Conservation (phyloP, 2,797 vertebrate genomes). For the Poeciliopsis presidionis region DNA sequence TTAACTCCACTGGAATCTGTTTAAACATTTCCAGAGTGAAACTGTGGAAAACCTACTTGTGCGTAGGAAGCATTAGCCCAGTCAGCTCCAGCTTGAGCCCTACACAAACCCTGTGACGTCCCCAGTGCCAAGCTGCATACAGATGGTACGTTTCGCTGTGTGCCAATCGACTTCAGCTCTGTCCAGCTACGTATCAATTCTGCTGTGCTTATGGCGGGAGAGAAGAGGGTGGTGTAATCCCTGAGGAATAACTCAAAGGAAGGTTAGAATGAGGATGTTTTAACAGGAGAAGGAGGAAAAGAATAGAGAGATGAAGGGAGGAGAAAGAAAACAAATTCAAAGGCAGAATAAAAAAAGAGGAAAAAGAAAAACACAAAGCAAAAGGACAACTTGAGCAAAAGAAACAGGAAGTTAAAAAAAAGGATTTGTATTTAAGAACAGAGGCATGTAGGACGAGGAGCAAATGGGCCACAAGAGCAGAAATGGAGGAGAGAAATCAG, state of each 20-base stretch:
- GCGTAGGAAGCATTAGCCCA: conserved; percentile 36
- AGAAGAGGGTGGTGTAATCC: background rate
- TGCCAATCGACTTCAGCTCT: conserved; percentile 30
- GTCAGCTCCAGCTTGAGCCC: conserved; percentile 36
- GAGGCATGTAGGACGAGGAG: background rate
- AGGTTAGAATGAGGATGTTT: background rate
- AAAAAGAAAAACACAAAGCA: conserved; percentile 21
- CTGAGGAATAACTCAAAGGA: background rate
- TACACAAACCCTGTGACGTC: conserved; percentile 14
- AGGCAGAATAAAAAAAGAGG: conserved; percentile 20
- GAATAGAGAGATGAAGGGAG: background rate
- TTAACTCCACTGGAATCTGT: conserved; percentile 10
- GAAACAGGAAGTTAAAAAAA: background rate
- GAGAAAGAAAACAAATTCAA: conserved; percentile 18
- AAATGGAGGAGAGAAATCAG: conserved; percentile 5
- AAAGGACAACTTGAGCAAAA: background rate
- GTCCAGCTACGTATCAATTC: conserved; percentile 43
- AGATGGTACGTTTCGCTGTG: conserved; percentile 45
- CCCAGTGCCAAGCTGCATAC: conserved; percentile 34
- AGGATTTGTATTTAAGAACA: conserved; percentile 13
- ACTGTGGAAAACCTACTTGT: conserved; percentile 46
- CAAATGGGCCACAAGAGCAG: background rate
- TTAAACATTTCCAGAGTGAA: conserved; percentile 42
- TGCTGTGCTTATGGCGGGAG: conserved; percentile 14
- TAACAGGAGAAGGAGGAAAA: conserved; percentile 21